Base-by-base conservation (phyloP, 2,797 vertebrate genomes). In the Carduelis carduelis region DNA sequence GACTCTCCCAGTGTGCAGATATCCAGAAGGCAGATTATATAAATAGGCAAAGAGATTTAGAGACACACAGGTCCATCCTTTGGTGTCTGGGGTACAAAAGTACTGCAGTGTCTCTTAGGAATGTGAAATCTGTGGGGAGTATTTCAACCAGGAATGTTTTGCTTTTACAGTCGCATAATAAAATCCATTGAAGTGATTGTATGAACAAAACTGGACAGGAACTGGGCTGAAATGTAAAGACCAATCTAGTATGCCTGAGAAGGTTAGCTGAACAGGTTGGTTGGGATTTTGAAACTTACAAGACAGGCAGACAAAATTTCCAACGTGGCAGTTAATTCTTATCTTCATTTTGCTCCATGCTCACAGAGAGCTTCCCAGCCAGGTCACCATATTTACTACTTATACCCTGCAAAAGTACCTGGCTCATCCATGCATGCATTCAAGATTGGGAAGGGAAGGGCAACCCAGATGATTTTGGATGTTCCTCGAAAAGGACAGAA, bases 81-180 rank as follows among this genome's bases (percentile, higher is more conserved):
- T 75, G 28, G 6, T 75, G 14, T 20, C 34, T 37, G 22, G 7
- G 5, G 6, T 63, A 18, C 0, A 1, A 44, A 85, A 30, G 21
- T 4, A 24, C 30, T 68, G 34, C 39, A 50, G 27, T 15, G 21
- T 37, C 53, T 86, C 41, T 12, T 34, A 71, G 23, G 24, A 90
- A 22, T 4, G 0, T 34, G 14, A 15, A n/a, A 26, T 35, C 41
- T 34, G 2, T 39, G 15, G 9, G 3, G 4, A 34, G 8, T 34
- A 61, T 53, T 61, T 71, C 55, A 71, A 56, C 8, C 21, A 56
- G 41, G 23, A 91, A 55, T 11, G 5, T 52, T 92, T 84, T 76
- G 2, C 14, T 88, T 74, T 75, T 22, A 34, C 26, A 20, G 19
- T 11, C n/a, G 37, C 47, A 35, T 56, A 27, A 69, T 49, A 59